Evolutionary conservation across 2,888 invertebrate genomes (phyloP), one percentile per base, ranked within the genome.

Genomic region (Sphinx pinastri): DNA sequence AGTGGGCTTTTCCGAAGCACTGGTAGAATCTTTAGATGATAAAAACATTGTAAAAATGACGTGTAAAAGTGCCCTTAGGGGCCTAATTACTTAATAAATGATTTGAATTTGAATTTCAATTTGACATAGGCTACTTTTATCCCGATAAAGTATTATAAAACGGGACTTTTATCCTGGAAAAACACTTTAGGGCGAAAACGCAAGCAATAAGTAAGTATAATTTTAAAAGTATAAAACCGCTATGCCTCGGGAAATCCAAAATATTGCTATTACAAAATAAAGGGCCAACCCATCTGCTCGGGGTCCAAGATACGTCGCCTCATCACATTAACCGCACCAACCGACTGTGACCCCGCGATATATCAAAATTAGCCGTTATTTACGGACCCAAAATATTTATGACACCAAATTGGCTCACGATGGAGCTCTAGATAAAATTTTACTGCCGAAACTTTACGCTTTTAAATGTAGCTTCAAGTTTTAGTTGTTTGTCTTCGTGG

Each of bases 381-480:
- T 84, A 85, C 76, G 74, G 67, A 67, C 80, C 76, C 74, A 73
- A 71, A 49, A 75, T 83, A 84, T 87, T 88, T 87, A 85, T 82
- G 82, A 77, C 73, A 71, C 68, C 71, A 85, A 85, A 85, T 83
- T 83, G 77, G 78, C 75, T 70, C 71, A 72, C 79, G 81, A 80
- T 84, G 77, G 76, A 78, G 80, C 31, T 38, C 14, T 2, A 31
- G 63, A 80, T 77, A 77, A 76, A 77, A 77, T 76, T 78, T 78
- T 77, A 77, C 75, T 72, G 75, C 74, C 67, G 72, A 55, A 78
- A 78, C 72, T 75, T 75, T 74, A 52, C 68, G 73, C 76, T 75
- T 76, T 77, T 76, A 76, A 77, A 77, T 47, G 47, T 16, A 2
- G 47, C 60, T 67, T 70, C 69, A 77, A 78, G 74, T 77, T 84